Percentiles rank a stretch among this genome's conserved stretches.
Evolutionary conservation across 2,797 vertebrate species (phyloP).

Genomic region (Ficedula albicollis): DNA sequence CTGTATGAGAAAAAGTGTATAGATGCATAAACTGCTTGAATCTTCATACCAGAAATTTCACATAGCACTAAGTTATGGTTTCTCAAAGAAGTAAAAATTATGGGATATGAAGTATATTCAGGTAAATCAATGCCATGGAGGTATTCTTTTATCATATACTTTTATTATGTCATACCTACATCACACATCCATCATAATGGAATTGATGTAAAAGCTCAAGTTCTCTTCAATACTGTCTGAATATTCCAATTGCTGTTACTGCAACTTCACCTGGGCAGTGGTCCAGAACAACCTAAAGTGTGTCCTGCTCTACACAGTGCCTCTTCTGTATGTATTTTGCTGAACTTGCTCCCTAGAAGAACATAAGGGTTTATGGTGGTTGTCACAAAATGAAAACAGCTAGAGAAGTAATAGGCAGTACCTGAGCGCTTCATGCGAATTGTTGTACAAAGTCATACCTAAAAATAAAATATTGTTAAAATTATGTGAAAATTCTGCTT

Average conservation of each 20-base stretch:
- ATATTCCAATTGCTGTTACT: neutral
- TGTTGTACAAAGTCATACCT: neutral
- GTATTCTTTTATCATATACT: neutral
- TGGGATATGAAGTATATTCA: neutral
- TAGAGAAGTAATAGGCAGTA: neutral
- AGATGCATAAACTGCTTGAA: neutral
- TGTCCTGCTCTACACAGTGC: neutral
- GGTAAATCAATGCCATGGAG: neutral
- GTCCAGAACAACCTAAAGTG: neutral
- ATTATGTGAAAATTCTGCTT: neutral
- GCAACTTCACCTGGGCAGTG: neutral
- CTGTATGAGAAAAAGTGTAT: neutral
- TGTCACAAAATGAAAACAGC: neutral
- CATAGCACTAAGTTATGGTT: neutral
- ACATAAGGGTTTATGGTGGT: neutral
- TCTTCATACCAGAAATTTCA: neutral
- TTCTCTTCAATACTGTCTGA: neutral
- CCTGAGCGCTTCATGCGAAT: neutral
- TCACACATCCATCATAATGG: neutral
- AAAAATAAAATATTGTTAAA: neutral
- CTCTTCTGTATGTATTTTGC: neutral
- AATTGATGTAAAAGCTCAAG: neutral
- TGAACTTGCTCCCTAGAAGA: neutral
- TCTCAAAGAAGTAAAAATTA: neutral
- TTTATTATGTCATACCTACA: neutral